Evolutionary conservation across 2,797 vertebrate genomes (phyloP), one percentile per base, ranked within the genome.

Genomic region (Enteromius mattozi): DNA sequence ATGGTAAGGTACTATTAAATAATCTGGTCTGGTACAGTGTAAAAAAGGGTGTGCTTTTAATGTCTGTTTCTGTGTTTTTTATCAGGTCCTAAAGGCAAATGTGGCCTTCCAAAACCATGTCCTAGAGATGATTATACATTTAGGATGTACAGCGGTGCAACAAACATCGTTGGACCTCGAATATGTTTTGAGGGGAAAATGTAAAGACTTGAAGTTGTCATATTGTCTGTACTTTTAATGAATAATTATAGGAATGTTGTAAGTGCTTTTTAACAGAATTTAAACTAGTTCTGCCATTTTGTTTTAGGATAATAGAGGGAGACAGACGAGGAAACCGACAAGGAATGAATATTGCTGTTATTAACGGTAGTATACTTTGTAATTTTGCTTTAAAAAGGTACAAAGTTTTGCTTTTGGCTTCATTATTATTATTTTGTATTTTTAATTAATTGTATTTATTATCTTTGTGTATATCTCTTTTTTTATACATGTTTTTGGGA

Each of bases 61-160:
- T 59, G 3, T 74, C 3, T 63, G 12, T 19, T 51, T 45, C 3
- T 68, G 27, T 35, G 0, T 72, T 19, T 81, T 35, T 70, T 30
- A 33, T 66, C 12, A 87, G 86, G 21, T 68, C 27, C 59, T 47
- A 76, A 8, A 47, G 12, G 4, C 51, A 84, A 82, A 74, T 97
- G 87, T 93, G 96, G 93, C 0, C 95, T 90, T 45, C 83, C 87
- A 24, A 92, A 92, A 85, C 90, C 86, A 37, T 99, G 97, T 89
- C 94, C 95, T 12, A 90, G 91, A 6, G 94, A 95, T 14, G 91
- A 96, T 66, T 95, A 96, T 92, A 94, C 96, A 47, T 98, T 98
- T 93, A 96, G 90, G 90, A 92, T 98, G 87, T 91, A 93, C 87
- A 98, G 96, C 45, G 97, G 97, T 89, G 97, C 97, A 45, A 96